Percentiles rank a stretch among this genome's conserved stretches.
These are phyloP conservation scores for Drosophila pseudotalamancana DNA, from an alignment of 2,888 invertebrate genomes.

Conservation along the genomic window DNA sequence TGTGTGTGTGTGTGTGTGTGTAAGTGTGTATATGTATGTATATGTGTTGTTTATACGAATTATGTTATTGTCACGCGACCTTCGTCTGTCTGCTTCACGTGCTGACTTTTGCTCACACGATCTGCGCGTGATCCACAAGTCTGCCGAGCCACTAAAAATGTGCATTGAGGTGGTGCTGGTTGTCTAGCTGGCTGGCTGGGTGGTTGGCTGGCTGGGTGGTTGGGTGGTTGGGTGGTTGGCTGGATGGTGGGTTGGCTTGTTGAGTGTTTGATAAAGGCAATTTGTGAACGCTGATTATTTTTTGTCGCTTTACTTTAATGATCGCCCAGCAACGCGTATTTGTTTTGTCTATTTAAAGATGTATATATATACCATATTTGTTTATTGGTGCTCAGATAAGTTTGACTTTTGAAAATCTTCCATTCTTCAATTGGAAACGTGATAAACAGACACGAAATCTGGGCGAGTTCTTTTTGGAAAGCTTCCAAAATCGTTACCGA, in stretches of 20 bases:
- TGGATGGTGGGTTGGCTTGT: slow-evolving; percentile 11
- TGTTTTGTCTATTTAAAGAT: not conserved
- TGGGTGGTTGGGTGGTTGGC: too few species aligned
- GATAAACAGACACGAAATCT: slow-evolving; percentile 29
- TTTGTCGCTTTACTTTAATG: slow-evolving; percentile 25
- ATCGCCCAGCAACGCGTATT: slow-evolving; percentile 36
- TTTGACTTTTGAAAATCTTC: slow-evolving; percentile 57
- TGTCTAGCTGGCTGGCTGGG: not conserved
- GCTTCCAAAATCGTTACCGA: slow-evolving; percentile 50
- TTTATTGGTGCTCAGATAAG: too few species aligned
- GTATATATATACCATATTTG: not conserved
- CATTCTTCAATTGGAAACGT: slow-evolving; percentile 58
- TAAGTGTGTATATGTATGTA: not conserved
- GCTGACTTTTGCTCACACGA: slow-evolving; percentile 57
- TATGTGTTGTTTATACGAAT: slow-evolving; percentile 17
- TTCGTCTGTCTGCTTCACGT: slow-evolving; percentile 62
- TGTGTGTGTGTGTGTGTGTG: not conserved
- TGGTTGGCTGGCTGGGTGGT: slow-evolving; percentile 21
- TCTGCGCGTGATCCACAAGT: slow-evolving; percentile 61
- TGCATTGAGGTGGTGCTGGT: slow-evolving; percentile 18
- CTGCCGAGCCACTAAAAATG: slow-evolving; percentile 41
- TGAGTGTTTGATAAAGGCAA: slow-evolving; percentile 54
- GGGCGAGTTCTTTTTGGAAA: slow-evolving; percentile 44
- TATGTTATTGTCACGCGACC: slow-evolving; percentile 75
- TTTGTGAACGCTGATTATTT: slow-evolving; percentile 38